A percentile compares a stretch with the other conserved stretches of the same genome.
Conservation (phyloP, 2,888 invertebrate genomes). For the Melitaea athalia region DNA sequence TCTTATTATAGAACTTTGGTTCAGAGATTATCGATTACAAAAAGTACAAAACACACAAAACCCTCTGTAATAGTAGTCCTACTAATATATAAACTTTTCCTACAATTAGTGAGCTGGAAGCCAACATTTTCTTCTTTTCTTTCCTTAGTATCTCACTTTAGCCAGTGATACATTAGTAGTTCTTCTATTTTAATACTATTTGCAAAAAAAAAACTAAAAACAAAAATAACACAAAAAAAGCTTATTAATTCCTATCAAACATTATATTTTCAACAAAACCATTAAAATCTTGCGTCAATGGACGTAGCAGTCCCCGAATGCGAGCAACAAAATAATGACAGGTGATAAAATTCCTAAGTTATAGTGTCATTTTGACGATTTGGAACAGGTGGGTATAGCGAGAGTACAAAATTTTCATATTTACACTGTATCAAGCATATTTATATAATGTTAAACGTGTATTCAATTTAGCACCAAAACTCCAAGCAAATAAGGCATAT, state of each 20-base stretch:
- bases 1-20: too few species aligned
- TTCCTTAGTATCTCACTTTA: too few species aligned
- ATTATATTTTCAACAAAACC: neutral
- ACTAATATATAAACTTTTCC: too few species aligned
- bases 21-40: too few species aligned
- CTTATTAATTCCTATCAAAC: neutral
- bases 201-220: too few species aligned
- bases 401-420: slow-evolving; percentile 10
- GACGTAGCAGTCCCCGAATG: neutral
- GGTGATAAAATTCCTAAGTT: slow-evolving; percentile 6
- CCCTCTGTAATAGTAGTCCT: too few species aligned
- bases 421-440: neutral
- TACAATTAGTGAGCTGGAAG: too few species aligned
- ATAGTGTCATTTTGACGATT: slow-evolving; percentile 2
- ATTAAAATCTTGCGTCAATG: neutral
- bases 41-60: too few species aligned
- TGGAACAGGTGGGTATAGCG: slow-evolving; percentile 14
- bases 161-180: too few species aligned
- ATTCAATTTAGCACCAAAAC: neutral
- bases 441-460: neutral
- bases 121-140: too few species aligned
- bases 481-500: neutral
- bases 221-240: neutral
- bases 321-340: neutral
- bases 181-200: too few species aligned